phyloP scores from a whole-genome alignment of 2,888 invertebrate genomes.

The Himalopsyche tibetana region DNA sequence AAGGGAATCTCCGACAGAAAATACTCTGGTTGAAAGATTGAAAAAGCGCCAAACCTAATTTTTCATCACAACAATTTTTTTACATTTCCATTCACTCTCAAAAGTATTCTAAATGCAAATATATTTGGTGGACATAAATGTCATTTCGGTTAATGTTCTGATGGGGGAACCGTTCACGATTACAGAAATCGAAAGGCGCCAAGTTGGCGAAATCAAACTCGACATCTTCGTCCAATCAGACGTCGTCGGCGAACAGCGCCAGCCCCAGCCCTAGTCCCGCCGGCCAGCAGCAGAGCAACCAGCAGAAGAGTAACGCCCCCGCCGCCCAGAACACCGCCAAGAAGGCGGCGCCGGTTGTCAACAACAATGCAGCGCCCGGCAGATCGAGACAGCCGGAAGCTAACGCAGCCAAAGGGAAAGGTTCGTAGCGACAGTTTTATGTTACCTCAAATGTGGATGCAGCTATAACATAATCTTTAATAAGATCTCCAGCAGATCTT shows the following conservation, averaged over 20 bases:
- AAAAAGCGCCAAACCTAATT: too few species aligned
- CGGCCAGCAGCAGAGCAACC: constrained; percentile 35
- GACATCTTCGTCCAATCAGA: constrained; percentile 31
- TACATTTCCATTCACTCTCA: too few species aligned
- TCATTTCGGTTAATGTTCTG: too few species aligned
- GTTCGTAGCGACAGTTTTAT: not conserved
- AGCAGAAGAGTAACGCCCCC: constrained; percentile 39
- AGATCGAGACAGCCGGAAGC: not conserved
- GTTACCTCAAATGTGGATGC: too few species aligned
- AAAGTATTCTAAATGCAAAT: too few species aligned
- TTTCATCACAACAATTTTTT: too few species aligned
- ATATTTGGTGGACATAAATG: too few species aligned
- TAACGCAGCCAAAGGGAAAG: not conserved
- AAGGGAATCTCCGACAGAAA: too few species aligned
- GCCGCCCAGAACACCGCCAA: not conserved
- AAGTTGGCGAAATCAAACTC: not conserved
- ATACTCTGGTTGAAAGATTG: too few species aligned
- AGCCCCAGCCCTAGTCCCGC: constrained; percentile 2
- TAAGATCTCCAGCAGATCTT: too few species aligned
- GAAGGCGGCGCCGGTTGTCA: not conserved
- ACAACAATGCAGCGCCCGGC: not conserved
- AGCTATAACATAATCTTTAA: too few species aligned
- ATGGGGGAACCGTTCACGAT: not conserved
- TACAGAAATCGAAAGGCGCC: not conserved
- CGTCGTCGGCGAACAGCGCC: constrained; percentile 27